Conservation (phyloP, 2,888 invertebrate genomes). For the Amiota communis region DNA sequence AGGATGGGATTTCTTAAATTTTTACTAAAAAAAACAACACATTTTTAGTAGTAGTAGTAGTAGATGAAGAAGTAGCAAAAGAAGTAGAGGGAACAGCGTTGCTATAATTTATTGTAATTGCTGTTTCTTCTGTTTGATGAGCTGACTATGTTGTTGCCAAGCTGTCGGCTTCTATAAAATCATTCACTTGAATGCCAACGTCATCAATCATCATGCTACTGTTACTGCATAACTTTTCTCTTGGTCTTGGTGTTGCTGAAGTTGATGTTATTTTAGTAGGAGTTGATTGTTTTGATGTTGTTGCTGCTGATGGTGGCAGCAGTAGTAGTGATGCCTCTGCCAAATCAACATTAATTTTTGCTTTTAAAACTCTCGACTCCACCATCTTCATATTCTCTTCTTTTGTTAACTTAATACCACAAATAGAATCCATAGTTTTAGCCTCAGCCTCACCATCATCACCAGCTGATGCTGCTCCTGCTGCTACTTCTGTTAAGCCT, state of each 20-base stretch:
- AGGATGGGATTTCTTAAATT: slow-evolving; percentile 26
- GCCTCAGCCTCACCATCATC: slow-evolving; percentile 19
- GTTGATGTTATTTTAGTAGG: slow-evolving; percentile 33
- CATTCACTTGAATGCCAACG: slow-evolving; percentile 56
- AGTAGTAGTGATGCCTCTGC: too few relatives aligned
- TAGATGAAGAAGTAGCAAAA: slow-evolving; percentile 33
- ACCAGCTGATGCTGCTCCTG: slow-evolving; percentile 39
- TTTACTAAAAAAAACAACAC: slow-evolving; percentile 13
- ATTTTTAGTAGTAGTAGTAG: slow-evolving; percentile 41
- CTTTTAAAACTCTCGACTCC: background rate
- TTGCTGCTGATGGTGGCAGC: background rate
- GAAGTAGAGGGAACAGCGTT: too few relatives aligned
- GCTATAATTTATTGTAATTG: slow-evolving; percentile 49
- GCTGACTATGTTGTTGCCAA: slow-evolving; percentile 53
- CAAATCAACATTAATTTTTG: background rate
- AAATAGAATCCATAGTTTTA: slow-evolving; percentile 1
- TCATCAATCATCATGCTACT: slow-evolving; percentile 59
- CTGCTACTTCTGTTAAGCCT: slow-evolving; percentile 26
- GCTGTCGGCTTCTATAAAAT: slow-evolving; percentile 66
- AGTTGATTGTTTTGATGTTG: slow-evolving; percentile 57
- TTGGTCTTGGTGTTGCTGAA: slow-evolving; percentile 30
- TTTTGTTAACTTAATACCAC: background rate
- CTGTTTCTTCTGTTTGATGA: slow-evolving; percentile 37
- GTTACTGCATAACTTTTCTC: slow-evolving; percentile 37
- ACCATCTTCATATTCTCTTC: background rate